These are phyloP conservation scores for Lasioglossum malachurum DNA, from an alignment of 2,888 invertebrate genomes.

Conservation along the genomic window DNA sequence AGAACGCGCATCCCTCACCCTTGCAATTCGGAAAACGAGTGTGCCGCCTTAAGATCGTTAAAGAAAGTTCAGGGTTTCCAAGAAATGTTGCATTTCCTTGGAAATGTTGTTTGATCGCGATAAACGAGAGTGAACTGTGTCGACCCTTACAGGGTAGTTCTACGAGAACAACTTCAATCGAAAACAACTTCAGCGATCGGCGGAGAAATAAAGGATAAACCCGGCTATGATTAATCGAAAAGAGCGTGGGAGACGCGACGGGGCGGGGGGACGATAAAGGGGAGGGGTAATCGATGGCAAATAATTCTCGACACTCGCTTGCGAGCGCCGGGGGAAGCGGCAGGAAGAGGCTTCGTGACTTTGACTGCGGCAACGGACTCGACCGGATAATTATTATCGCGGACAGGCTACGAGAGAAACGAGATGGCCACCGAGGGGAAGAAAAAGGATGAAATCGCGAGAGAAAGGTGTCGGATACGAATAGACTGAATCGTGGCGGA, in stretches of 20 bases:
- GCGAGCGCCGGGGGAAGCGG: conserved; percentile 48
- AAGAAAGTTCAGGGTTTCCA: too few relatives aligned
- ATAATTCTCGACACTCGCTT: conserved; percentile 55
- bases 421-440: conserved; percentile 29
- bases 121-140: too few relatives aligned
- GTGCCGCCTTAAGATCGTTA: too few relatives aligned
- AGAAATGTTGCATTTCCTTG: too few relatives aligned
- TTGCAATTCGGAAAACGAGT: too few relatives aligned
- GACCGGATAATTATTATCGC: conserved; percentile 72
- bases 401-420: conserved; percentile 30
- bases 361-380: conserved; percentile 52
- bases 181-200: neutral
- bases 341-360: conserved; percentile 66
- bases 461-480: conserved; percentile 76
- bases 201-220: neutral
- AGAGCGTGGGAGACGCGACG: neutral
- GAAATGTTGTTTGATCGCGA: too few relatives aligned
- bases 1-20: too few relatives aligned
- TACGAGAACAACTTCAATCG: too few relatives aligned
- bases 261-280: neutral
- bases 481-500: conserved; percentile 64
- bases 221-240: conserved; percentile 47
- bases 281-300: conserved; percentile 49
- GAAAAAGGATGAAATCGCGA: conserved; percentile 49
- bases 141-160: too few relatives aligned